These are phyloP conservation scores for Arvicanthis niloticus DNA, from an alignment of 2,113 vertebrate species.

Conservation along the genomic window DNA sequence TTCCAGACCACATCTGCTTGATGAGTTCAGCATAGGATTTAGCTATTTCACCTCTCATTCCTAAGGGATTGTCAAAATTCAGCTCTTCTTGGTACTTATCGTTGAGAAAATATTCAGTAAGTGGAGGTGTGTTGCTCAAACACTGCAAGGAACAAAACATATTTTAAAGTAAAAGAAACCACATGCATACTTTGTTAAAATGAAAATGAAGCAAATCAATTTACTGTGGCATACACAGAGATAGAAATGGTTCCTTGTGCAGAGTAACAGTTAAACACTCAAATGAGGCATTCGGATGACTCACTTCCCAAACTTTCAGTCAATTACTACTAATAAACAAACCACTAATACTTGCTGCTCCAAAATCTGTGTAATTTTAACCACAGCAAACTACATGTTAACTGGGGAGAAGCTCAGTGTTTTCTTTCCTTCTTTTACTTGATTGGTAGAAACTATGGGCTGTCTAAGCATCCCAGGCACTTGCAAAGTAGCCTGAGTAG, in stretches of 20 bases:
- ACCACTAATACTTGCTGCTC: slow-evolving; percentile 52
- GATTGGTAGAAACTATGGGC: slow-evolving; percentile 66
- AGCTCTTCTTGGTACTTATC: slow-evolving; percentile 97
- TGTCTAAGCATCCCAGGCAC: slow-evolving; percentile 66
- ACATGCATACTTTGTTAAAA: slow-evolving; percentile 36
- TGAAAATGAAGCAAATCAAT: slow-evolving; percentile 53
- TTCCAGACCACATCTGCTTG: slow-evolving; percentile 98
- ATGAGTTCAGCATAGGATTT: slow-evolving; percentile 96
- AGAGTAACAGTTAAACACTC: slow-evolving; percentile 49
- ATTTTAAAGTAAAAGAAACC: slow-evolving; percentile 68
- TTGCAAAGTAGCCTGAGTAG: slow-evolving; percentile 69
- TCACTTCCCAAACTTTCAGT: slow-evolving; percentile 70
- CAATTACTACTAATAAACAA: slow-evolving; percentile 56
- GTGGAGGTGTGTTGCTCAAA: slow-evolving; percentile 97
- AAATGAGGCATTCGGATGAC: slow-evolving; percentile 52
- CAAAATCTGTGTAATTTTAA: slow-evolving; percentile 71
- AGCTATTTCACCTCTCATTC: slow-evolving; percentile 99
- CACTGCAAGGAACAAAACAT: slow-evolving; percentile 90
- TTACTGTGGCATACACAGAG: slow-evolving; percentile 17
- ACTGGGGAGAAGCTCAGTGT: slow-evolving; percentile 61
- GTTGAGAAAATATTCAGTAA: slow-evolving; percentile 98
- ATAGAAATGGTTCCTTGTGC: slow-evolving; percentile 28
- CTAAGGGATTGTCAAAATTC: slow-evolving; percentile 98
- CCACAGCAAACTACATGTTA: slow-evolving; percentile 72
- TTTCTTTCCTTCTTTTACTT: slow-evolving; percentile 71